Conservation (phyloP, 2,888 invertebrate species). For the Clostera curtula region DNA sequence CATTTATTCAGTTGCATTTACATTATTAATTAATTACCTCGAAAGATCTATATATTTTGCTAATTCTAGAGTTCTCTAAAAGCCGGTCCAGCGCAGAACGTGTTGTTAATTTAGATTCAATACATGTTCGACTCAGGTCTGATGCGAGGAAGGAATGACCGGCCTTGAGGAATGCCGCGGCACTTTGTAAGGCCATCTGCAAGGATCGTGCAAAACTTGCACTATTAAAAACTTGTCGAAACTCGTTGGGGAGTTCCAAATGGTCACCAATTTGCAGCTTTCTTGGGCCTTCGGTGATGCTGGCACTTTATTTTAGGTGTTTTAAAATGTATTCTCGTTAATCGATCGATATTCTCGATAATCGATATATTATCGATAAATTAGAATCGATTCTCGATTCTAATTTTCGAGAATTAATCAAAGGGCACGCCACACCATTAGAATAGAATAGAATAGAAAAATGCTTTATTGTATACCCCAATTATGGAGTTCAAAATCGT, state of each 20-base stretch:
- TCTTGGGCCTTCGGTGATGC: too few species aligned
- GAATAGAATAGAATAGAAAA: too few species aligned
- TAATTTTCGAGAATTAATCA: too few species aligned
- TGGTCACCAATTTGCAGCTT: background rate
- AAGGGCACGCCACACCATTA: too few species aligned
- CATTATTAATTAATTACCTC: background rate
- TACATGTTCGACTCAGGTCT: slow-evolving; percentile 24
- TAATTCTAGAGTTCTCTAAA: slow-evolving; percentile 9
- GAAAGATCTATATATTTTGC: slow-evolving; percentile 2
- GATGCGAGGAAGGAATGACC: slow-evolving; percentile 44
- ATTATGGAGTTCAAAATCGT: too few species aligned
- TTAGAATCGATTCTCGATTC: too few species aligned
- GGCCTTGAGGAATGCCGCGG: slow-evolving; percentile 63
- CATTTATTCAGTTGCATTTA: too few species aligned
- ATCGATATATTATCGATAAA: too few species aligned
- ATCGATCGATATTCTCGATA: too few species aligned
- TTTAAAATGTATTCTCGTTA: too few species aligned
- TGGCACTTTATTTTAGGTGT: too few species aligned
- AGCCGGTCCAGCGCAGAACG: slow-evolving; percentile 9
- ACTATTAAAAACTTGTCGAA: slow-evolving; percentile 4
- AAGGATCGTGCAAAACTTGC: slow-evolving; percentile 15
- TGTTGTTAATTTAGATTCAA: slow-evolving; percentile 25
- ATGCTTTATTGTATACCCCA: too few species aligned
- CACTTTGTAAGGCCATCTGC: slow-evolving; percentile 18
- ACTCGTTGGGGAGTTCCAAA: slow-evolving; percentile 3